Evolutionary conservation across 2,113 vertebrate genomes (phyloP).

Genomic region (Cisticola juncidis): DNA sequence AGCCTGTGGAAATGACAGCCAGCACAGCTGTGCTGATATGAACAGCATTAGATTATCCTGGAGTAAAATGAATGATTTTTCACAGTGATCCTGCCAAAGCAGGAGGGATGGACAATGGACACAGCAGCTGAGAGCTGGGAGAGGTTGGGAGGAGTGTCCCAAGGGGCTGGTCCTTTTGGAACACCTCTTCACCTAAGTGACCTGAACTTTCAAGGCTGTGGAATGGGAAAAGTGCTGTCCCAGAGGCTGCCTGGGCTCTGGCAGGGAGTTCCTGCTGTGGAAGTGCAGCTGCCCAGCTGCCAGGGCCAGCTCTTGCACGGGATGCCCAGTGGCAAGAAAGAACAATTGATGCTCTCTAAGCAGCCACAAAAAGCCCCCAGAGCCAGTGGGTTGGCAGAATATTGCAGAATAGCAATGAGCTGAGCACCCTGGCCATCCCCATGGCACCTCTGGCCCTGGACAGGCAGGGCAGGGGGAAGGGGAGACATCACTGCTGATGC

Average conservation of each 20-base stretch:
- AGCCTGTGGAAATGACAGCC: neutral
- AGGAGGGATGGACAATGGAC: neutral
- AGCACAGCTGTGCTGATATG: neutral
- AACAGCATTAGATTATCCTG: neutral
- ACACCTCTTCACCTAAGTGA: neutral
- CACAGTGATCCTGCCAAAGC: neutral
- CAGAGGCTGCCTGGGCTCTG: neutral
- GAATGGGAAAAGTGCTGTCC: neutral
- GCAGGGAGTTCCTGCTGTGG: neutral
- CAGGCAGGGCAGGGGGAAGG: neutral
- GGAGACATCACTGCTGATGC: neutral
- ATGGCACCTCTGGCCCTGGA: neutral
- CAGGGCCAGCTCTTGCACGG: rapidly evolving
- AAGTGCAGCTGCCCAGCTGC: neutral
- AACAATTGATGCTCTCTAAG: neutral
- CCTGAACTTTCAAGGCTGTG: neutral
- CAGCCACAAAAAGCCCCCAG: neutral
- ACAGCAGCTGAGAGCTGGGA: rapidly evolving
- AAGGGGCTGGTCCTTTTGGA: neutral
- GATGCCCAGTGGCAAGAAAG: neutral
- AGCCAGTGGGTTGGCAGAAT: neutral
- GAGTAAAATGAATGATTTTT: neutral
- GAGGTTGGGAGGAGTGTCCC: neutral
- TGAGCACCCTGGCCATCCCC: neutral
- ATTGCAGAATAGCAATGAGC: constrained; percentile 20